These are phyloP conservation scores for Microchrysa polita DNA, from an alignment of 2,888 invertebrate species.

Conservation along the genomic window DNA sequence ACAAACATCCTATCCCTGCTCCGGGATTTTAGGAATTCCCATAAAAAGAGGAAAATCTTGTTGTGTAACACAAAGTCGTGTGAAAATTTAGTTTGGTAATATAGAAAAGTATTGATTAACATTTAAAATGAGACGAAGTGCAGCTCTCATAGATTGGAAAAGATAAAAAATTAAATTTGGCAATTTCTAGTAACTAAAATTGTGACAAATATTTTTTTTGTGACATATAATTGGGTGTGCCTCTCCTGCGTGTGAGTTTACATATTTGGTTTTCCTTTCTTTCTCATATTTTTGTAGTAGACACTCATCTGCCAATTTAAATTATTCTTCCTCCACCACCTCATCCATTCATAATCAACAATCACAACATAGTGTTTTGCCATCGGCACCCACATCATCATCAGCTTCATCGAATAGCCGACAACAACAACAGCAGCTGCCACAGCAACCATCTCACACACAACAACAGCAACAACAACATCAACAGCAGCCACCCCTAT, in stretches of 20 bases:
- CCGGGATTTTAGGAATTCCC: too few relatives aligned
- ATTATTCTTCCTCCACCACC: conserved; percentile 54
- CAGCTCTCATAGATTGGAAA: too few relatives aligned
- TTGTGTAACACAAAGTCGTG: too few relatives aligned
- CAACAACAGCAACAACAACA: conserved; percentile 49
- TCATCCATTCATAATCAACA: conserved; percentile 49
- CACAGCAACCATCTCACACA: conserved; percentile 50
- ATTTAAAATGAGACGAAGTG: too few relatives aligned
- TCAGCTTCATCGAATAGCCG: conserved; percentile 34
- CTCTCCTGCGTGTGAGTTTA: conserved; percentile 38
- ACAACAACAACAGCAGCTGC: conserved; percentile 51
- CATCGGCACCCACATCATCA: conserved; percentile 26
- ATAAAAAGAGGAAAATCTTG: too few relatives aligned
- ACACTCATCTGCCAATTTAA: conserved; percentile 61
- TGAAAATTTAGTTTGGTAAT: too few relatives aligned
- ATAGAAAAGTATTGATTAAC: too few relatives aligned
- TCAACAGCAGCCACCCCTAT: conserved; percentile 42
- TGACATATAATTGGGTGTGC: neutral
- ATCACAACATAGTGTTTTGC: conserved; percentile 45
- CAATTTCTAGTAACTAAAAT: too few relatives aligned
- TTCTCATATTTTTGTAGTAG: conserved; percentile 49
- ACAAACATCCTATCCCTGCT: too few relatives aligned
- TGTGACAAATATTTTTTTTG: too few relatives aligned
- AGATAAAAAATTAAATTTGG: too few relatives aligned
- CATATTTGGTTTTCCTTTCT: conserved; percentile 33